phyloP scores from a whole-genome alignment of 2,113 vertebrate genomes.

The Corythornis vintsioides region DNA sequence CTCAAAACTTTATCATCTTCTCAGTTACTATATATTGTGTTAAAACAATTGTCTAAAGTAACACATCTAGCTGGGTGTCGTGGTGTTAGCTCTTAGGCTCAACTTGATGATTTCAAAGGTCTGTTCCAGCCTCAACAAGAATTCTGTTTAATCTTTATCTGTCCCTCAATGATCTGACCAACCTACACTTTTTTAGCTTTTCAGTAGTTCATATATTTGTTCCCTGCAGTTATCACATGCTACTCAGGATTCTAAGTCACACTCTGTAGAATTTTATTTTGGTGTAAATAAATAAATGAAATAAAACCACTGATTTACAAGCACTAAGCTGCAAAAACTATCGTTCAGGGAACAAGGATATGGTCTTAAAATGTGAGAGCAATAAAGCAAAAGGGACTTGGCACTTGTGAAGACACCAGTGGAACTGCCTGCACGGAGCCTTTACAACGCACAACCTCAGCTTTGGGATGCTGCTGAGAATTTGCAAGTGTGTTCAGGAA shows the following conservation, averaged over 20 bases:
- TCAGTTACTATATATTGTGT: background rate
- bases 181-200: background rate
- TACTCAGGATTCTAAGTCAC: background rate
- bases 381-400: background rate
- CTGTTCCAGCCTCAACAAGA: no score
- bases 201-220: background rate
- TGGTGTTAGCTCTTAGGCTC: no score
- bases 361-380: background rate
- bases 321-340: background rate
- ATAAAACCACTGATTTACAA: background rate
- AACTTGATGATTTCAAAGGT: no score
- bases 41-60: background rate
- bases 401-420: background rate
- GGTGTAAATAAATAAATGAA: background rate
- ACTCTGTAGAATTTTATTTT: background rate
- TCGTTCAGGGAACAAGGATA: background rate
- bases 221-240: background rate
- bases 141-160: background rate
- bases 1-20: background rate
- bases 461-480: background rate
- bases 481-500: background rate
- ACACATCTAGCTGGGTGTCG: background rate
- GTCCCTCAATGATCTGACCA: background rate
- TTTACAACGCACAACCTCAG: background rate
- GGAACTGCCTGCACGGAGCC: background rate